Base-by-base conservation (phyloP, 2,888 invertebrate species). In the Galerucella calmariensis region DNA sequence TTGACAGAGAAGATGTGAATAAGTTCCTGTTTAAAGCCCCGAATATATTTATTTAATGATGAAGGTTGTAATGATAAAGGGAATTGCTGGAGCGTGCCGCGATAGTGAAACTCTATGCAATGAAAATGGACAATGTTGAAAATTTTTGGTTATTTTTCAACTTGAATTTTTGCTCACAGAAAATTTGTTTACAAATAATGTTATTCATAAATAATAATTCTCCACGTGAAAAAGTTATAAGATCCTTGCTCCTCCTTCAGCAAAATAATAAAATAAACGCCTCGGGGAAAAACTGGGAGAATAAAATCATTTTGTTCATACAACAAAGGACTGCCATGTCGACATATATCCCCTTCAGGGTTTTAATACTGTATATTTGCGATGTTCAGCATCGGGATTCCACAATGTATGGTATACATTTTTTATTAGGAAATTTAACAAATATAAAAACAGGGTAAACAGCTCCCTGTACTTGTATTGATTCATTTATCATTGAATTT, bases 261-360 rank as follows among this genome's bases (percentile, higher is more conserved):
- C 2, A 16, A 8, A 59, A 16, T 16, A 59, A 59, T 59, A 59
- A 59, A 59, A 59, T 59, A 59, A 59, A 59, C n/a, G 24, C 24
- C 58, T 12, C 27, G 11, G 27, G 27, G 6, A 10, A 59, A 24
- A 59, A 59, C 8, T 12, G 20, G 4, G 20, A 24, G 14, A n/a
- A 8, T 51, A 8, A 51, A 51, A 51, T 5, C n/a, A 51, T 16
- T n/a, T 51, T 51, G n/a, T 51, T n/a, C 51, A 14, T n/a, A 51
- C n/a, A 51, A 51, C 51, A 51, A 51, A 51, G n/a, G 51, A 51
- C n/a, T n/a, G 51, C n/a, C 12, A 51, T 51, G n/a, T 51, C 14
- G 51, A 51, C 51, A 51, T 51, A 12, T 51, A n/a, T 51, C 6
- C 6, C n/a, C 51, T 51, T n/a, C 8, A 51, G n/a, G 51, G 51